Base-by-base conservation (phyloP, 2,797 vertebrate species). In the Petrocephalus sullivani region DNA sequence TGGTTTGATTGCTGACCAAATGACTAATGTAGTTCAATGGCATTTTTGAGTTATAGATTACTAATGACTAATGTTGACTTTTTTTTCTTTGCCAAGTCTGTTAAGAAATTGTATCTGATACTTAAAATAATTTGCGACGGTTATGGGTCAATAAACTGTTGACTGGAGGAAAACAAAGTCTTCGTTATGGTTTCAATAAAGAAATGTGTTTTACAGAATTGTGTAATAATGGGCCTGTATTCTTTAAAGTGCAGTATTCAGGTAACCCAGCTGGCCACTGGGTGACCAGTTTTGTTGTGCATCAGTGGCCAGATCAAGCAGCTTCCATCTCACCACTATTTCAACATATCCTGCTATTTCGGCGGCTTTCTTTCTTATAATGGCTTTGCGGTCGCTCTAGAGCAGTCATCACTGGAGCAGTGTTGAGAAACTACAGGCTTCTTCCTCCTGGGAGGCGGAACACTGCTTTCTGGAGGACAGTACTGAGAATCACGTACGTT, bases 321-420 rank as follows among this genome's bases (percentile, higher is more conserved):
- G 90, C 91, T 93, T 92, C 57, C 91, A 92, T 92, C 91, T 8
- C 88, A 92, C 94, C 94, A 92, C 91, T 91, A 95, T 96, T 96
- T 95, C 96, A 85, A 96, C 95, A 96, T 91, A 91, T 88, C 88
- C 92, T 33, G 14, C 51, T 60, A 67, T 85, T 75, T 92, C 92
- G 96, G 95, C 95, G 93, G 94, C 92, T 95, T 95, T 96, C 91
- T 61, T 67, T 54, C 49, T 58, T 56, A 7, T n/a, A 37, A 89
- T 91, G 92, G 90, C 91, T 92, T 94, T 95, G 94, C 86, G 94
- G 94, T 95, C 93, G 95, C 92, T 92, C 91, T 90, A 46, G 89
- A 91, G 92, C 90, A 91, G 93, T 90, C 90, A 91, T 93, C 93
- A 92, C 92, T 92, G 53, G 51, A 81, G 23, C 57, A 12, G 16